Conservation (phyloP, 2,113 vertebrate genomes). For the Lucifuga dentata region DNA sequence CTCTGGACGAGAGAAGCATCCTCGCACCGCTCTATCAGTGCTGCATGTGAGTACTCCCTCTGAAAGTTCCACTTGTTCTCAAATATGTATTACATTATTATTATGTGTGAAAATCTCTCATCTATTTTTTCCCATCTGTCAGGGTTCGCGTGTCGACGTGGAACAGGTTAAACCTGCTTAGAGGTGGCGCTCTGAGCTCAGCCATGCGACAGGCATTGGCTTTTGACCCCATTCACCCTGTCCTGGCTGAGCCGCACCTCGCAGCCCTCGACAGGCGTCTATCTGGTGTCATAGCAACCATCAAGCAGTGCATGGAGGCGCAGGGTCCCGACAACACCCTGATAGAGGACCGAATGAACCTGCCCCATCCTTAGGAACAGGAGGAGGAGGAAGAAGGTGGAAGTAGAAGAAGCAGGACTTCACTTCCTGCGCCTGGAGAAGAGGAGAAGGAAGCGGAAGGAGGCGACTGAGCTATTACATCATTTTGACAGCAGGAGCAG, state of each 20-base stretch:
- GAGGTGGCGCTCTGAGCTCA: conserved; percentile 89
- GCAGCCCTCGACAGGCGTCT: conserved; percentile 92
- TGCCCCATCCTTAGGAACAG: conserved; percentile 86
- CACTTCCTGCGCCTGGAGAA: not conserved
- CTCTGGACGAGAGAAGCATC: conserved; percentile 96
- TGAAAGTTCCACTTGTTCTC: not conserved
- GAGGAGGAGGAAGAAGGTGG: not conserved
- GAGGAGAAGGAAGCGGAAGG: not conserved
- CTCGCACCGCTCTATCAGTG: conserved; percentile 98
- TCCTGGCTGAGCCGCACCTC: conserved; percentile 89
- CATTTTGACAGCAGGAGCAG: not conserved
- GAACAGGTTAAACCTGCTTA: conserved; percentile 94
- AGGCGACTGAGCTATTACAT: not conserved
- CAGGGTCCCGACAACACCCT: conserved; percentile 91
- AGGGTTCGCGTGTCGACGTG: conserved; percentile 97
- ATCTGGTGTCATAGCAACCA: conserved; percentile 87
- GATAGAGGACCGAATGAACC: conserved; percentile 97
- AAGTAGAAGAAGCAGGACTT: conserved; percentile 10
- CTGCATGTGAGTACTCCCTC: conserved; percentile 92
- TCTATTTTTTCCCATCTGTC: conserved; percentile 4
- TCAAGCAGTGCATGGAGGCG: conserved; percentile 95
- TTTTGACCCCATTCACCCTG: conserved; percentile 91
- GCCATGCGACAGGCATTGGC: conserved; percentile 89
- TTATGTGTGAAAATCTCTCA: not conserved
- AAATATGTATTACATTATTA: not conserved